Evolutionary conservation across 2,888 invertebrate genomes (phyloP).

Genomic region (Cyclophora albipunctata): DNA sequence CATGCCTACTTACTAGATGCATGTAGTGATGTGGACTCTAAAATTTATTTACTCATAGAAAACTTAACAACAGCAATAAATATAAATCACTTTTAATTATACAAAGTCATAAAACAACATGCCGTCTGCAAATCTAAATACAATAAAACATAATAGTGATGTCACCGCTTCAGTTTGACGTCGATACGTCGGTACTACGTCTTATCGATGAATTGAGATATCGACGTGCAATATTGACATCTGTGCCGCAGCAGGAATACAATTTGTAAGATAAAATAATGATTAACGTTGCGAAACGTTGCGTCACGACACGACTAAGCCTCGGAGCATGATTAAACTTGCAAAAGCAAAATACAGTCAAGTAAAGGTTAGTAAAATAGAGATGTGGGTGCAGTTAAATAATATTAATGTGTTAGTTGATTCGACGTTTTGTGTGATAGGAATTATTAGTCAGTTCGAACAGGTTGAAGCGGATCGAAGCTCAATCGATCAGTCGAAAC

Average conservation of each 20-base stretch:
- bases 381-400: slow-evolving; percentile 15
- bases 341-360: slow-evolving; percentile 70
- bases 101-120: slow-evolving; percentile 5
- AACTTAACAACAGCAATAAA: too few species aligned
- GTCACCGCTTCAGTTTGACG: slow-evolving; percentile 20
- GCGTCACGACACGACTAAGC: slow-evolving; percentile 70
- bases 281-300: slow-evolving; percentile 70
- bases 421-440: too few species aligned
- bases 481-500: too few species aligned
- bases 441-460: too few species aligned
- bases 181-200: too few species aligned
- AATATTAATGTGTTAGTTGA: too few species aligned
- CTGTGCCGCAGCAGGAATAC: slow-evolving; percentile 51
- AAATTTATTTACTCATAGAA: too few species aligned
- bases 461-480: too few species aligned
- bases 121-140: too few species aligned
- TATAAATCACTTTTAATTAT: too few species aligned
- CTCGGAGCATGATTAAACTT: slow-evolving; percentile 71
- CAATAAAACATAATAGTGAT: slow-evolving; percentile 30
- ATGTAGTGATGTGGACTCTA: too few species aligned
- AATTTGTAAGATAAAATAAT: slow-evolving; percentile 75
- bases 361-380: slow-evolving; percentile 67
- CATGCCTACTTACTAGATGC: too few species aligned
- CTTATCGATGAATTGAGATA: slow-evolving; percentile 29
- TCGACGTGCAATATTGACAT: slow-evolving; percentile 31